These are phyloP conservation scores for Strigops habroptila DNA, from an alignment of 2,113 vertebrate genomes.

Conservation along the genomic window DNA sequence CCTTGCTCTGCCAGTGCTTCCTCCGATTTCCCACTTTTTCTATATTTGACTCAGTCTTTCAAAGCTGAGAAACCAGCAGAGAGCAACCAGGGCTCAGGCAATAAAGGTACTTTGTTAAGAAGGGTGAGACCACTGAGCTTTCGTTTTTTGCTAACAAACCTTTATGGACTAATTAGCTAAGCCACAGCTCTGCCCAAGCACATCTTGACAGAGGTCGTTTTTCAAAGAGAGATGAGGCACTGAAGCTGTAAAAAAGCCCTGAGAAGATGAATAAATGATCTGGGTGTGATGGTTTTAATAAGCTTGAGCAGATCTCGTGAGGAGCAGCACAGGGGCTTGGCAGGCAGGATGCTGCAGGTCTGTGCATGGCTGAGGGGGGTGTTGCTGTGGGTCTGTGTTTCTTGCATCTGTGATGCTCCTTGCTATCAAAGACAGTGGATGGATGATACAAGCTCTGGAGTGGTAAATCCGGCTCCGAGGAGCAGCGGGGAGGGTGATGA, in stretches of 20 bases:
- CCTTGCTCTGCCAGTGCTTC: neutral
- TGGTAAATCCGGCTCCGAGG: fast-evolving
- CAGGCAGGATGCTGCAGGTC: neutral
- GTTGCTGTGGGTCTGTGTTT: neutral
- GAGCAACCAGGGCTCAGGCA: neutral
- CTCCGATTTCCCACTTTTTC: neutral
- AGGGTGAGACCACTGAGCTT: neutral
- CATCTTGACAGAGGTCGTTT: neutral
- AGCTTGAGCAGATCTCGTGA: neutral
- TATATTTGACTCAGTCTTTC: neutral
- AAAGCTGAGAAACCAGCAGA: neutral
- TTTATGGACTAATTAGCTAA: neutral
- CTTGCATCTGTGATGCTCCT: neutral
- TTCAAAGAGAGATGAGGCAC: neutral
- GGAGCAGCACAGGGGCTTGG: fast-evolving
- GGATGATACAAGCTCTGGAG: neutral
- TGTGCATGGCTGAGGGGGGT: fast-evolving
- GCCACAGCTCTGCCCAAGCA: neutral
- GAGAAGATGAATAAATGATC: neutral
- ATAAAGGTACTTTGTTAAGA: neutral
- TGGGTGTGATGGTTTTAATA: neutral
- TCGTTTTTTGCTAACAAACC: fast-evolving
- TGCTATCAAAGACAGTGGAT: fast-evolving
- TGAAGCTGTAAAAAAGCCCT: neutral
- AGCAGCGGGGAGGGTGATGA: neutral